A percentile compares a stretch with the other conserved stretches of the same genome.
Conservation (phyloP, 2,888 invertebrate species). For the Mesoligia furuncula region DNA sequence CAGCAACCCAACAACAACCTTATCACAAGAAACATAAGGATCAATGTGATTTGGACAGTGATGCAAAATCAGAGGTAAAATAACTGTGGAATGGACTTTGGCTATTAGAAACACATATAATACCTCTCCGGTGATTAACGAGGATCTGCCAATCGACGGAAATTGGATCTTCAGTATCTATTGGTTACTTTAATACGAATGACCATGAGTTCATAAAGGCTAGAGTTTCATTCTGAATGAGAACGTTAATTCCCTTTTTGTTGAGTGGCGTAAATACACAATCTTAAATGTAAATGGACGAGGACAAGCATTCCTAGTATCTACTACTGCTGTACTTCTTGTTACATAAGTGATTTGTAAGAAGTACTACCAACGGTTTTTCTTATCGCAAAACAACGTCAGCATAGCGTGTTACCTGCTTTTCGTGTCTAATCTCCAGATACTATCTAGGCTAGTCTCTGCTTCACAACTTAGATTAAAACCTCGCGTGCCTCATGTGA, state of each 20-base stretch:
- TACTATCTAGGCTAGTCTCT: constrained; percentile 40
- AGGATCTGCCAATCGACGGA: neutral
- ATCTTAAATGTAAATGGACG: neutral
- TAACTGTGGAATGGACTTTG: neutral
- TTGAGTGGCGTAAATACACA: neutral
- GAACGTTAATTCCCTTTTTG: neutral
- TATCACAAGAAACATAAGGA: too few relatives aligned
- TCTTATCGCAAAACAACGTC: constrained; percentile 45
- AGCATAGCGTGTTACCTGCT: constrained; percentile 52
- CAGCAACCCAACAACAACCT: too few relatives aligned
- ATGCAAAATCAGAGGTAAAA: neutral
- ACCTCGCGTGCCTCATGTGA: constrained; percentile 64
- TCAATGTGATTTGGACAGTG: too few relatives aligned
- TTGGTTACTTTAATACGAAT: too few relatives aligned
- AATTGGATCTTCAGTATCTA: neutral
- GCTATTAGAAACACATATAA: neutral
- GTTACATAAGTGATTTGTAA: constrained; percentile 8
- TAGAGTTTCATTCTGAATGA: neutral
- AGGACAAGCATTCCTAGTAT: neutral
- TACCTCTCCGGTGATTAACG: neutral
- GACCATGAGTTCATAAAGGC: neutral
- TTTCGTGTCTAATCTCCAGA: constrained; percentile 51
- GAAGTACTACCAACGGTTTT: constrained; percentile 12
- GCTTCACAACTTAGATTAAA: constrained; percentile 59
- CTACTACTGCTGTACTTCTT: neutral